A percentile compares a stretch with the other conserved stretches of the same genome.
Evolutionary conservation across 2,113 vertebrate species (phyloP).

Genomic region (Meriones unguiculatus): DNA sequence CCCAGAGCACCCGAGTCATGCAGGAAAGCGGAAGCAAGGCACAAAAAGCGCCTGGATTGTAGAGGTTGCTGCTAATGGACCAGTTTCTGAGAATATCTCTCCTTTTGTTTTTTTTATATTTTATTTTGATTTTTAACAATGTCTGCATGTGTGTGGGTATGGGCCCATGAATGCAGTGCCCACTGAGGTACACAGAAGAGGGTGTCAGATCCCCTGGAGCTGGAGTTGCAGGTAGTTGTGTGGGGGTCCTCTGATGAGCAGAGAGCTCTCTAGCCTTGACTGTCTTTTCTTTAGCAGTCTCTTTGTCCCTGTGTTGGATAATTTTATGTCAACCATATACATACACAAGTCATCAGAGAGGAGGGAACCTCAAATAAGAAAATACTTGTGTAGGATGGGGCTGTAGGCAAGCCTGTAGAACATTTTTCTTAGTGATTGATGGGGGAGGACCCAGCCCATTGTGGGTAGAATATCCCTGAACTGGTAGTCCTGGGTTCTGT

Average conservation of each 20-base stretch:
- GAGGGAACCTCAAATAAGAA: not conserved
- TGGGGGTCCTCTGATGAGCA: not conserved
- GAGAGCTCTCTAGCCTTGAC: not conserved
- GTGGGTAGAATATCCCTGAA: not conserved
- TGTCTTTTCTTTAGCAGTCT: not conserved
- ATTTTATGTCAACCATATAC: not conserved
- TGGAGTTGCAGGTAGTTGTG: not conserved
- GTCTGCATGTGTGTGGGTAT: not conserved
- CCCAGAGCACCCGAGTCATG: not conserved
- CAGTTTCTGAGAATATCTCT: not conserved
- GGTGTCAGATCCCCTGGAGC: not conserved
- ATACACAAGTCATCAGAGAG: not conserved
- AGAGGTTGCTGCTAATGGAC: not conserved
- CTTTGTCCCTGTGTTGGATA: not conserved
- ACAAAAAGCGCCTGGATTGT: not conserved
- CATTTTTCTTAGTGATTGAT: not conserved
- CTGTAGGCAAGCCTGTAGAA: not conserved
- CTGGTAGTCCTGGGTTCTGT: not conserved
- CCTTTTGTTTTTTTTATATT: not conserved
- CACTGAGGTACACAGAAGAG: not conserved
- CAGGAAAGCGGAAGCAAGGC: not conserved
- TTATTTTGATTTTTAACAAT: not conserved
- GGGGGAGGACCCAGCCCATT: not conserved
- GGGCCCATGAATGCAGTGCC: too few species aligned
- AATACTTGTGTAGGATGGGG: not conserved